phyloP scores from a whole-genome alignment of 2,113 vertebrate genomes.

The Mastomys coucha region DNA sequence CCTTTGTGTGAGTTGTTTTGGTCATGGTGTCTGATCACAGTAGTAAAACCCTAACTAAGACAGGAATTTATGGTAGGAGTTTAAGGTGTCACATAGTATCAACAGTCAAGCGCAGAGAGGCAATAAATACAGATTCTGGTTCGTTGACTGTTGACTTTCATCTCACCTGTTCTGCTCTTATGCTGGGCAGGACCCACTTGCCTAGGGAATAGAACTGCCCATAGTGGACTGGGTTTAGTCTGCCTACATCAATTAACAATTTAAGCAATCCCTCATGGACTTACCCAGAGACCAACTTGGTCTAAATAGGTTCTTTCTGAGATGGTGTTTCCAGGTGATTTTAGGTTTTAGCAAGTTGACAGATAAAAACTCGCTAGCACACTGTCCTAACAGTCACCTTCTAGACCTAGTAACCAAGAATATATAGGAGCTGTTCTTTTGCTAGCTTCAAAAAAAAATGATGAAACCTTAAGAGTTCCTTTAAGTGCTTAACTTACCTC shows the following conservation, averaged over 20 bases:
- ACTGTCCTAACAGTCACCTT: neutral
- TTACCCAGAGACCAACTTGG: neutral
- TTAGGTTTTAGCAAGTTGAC: neutral
- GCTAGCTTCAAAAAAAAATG: neutral
- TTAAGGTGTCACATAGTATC: neutral
- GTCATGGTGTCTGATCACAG: too few relatives aligned
- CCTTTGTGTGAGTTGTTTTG: too few relatives aligned
- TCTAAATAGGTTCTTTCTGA: neutral
- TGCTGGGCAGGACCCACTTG: neutral
- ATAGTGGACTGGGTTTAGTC: neutral
- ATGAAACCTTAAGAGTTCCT: neutral
- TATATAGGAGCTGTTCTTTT: neutral
- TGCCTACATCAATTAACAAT: neutral
- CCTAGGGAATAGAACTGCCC: neutral
- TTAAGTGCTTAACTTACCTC: neutral
- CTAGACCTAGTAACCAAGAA: slow-evolving; percentile 13
- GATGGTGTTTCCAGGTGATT: neutral
- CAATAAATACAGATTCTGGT: too few relatives aligned
- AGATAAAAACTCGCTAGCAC: neutral
- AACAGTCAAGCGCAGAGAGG: neutral
- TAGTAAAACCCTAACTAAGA: too few relatives aligned
- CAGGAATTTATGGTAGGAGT: neutral
- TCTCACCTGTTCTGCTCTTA: neutral
- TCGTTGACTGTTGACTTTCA: neutral
- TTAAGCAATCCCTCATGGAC: neutral